Evolutionary conservation across 2,888 invertebrate species (phyloP).

Genomic region (Eupithecia subumbrata): DNA sequence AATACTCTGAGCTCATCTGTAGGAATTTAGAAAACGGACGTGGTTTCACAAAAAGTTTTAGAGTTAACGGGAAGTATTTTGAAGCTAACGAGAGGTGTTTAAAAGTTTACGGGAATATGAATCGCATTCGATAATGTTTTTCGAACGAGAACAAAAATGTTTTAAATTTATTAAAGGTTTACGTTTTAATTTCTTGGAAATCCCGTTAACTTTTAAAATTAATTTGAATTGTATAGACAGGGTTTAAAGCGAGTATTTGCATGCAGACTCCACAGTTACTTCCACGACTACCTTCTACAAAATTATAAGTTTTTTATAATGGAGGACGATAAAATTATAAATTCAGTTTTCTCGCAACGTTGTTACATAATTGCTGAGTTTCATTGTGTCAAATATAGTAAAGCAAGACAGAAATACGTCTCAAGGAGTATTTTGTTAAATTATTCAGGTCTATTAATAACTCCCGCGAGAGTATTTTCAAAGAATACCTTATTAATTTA

Average conservation of each 20-base stretch:
- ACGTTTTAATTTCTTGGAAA: neutral
- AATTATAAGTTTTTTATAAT: slow-evolving; percentile 19
- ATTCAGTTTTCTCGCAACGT: neutral
- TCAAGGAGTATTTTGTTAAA: too few relatives aligned
- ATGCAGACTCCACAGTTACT: slow-evolving; percentile 17
- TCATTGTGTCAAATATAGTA: neutral
- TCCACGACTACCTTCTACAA: slow-evolving; percentile 27
- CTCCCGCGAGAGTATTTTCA: too few relatives aligned
- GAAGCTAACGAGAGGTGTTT: neutral
- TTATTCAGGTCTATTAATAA: too few relatives aligned
- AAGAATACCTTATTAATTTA: too few relatives aligned
- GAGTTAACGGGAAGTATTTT: neutral
- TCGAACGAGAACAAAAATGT: neutral
- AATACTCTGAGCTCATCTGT: slow-evolving; percentile 74
- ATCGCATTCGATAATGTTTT: neutral
- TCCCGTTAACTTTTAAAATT: slow-evolving; percentile 7
- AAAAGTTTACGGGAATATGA: neutral
- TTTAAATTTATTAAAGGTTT: neutral
- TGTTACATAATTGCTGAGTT: neutral
- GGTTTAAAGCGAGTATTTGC: neutral
- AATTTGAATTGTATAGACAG: neutral
- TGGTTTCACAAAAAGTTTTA: slow-evolving; percentile 22
- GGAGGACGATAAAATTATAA: neutral
- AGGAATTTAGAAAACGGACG: slow-evolving; percentile 22
- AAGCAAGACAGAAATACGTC: neutral